phyloP scores from a whole-genome alignment of 2,797 vertebrate species.

The Eulemur coronatus region DNA sequence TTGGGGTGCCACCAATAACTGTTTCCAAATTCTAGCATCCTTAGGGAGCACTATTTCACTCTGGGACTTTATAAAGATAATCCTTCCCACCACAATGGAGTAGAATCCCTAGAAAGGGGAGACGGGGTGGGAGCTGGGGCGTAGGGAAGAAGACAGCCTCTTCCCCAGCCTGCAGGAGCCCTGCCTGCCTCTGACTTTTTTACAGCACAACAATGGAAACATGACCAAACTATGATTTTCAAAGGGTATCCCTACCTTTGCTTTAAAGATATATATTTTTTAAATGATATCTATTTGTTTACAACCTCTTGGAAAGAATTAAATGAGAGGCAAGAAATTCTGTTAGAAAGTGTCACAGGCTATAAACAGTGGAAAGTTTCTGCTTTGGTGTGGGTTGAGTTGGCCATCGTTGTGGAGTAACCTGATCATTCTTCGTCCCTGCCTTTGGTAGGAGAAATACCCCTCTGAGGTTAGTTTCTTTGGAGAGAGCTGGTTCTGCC shows the following conservation, averaged over 20 bases:
- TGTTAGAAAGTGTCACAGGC: not conserved
- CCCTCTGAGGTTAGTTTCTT: not conserved
- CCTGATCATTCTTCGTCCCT: not conserved
- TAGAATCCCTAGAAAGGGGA: not conserved
- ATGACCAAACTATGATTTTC: not conserved
- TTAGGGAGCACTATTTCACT: not conserved
- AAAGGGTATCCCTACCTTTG: not conserved
- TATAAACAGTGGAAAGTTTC: not conserved
- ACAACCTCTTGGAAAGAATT: conserved; percentile 2
- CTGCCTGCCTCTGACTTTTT: not conserved
- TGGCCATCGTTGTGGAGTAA: not conserved
- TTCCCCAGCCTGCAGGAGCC: not conserved
- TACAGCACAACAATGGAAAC: not conserved
- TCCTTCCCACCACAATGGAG: fast-evolving
- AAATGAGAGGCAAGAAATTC: not conserved
- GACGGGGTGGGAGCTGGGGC: too few relatives aligned
- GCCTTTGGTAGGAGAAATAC: not conserved
- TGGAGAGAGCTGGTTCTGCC: not conserved
- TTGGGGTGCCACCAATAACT: not conserved
- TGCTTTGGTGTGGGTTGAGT: not conserved
- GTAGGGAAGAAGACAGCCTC: not conserved
- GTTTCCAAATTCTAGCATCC: not conserved
- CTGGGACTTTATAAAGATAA: not conserved
- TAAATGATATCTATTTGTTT: not conserved
- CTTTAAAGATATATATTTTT: not conserved